phyloP scores from a whole-genome alignment of 2,888 invertebrate species.

The Anarsia innoxiella region DNA sequence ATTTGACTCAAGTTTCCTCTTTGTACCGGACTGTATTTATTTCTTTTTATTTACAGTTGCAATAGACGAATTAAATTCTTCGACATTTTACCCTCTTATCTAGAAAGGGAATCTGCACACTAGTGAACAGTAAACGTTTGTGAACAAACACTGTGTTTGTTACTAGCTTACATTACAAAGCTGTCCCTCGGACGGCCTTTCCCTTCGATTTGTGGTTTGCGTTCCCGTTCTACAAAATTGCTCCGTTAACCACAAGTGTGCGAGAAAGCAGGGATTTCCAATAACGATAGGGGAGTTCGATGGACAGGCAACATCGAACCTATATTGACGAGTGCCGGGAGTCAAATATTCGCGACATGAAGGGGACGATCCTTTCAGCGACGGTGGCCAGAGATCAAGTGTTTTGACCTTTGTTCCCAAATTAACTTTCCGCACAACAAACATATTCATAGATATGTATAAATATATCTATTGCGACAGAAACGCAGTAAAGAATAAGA shows the following conservation, averaged over 20 bases:
- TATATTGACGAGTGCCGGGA: constrained; percentile 59
- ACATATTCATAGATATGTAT: no score
- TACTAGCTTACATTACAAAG: constrained; percentile 7
- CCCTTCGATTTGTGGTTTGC: constrained; percentile 26
- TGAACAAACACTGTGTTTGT: constrained; percentile 10
- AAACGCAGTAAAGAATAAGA: no score
- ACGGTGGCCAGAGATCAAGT: constrained; percentile 9
- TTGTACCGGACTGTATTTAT: no score
- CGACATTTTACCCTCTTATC: no score
- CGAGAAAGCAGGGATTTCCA: constrained; percentile 47
- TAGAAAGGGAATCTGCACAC: no score
- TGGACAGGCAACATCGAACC: constrained; percentile 40
- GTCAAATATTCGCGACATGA: constrained; percentile 44
- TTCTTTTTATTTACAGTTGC: no score
- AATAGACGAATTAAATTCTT: no score
- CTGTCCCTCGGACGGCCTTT: constrained; percentile 11
- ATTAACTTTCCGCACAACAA: constrained; percentile 11
- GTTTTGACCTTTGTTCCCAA: constrained; percentile 6
- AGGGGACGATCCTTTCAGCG: constrained; percentile 27
- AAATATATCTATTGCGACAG: no score
- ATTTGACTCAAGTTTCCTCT: constrained; percentile 8
- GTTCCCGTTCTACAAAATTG: constrained; percentile 38
- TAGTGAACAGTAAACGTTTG: constrained; percentile 4
- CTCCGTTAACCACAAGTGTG: constrained; percentile 48
- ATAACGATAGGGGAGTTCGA: constrained; percentile 50